Evolutionary conservation across 1,140 invertebrate species (phyloP), one percentile per base, ranked within the genome.

Genomic region (Chrysopa pallens): DNA sequence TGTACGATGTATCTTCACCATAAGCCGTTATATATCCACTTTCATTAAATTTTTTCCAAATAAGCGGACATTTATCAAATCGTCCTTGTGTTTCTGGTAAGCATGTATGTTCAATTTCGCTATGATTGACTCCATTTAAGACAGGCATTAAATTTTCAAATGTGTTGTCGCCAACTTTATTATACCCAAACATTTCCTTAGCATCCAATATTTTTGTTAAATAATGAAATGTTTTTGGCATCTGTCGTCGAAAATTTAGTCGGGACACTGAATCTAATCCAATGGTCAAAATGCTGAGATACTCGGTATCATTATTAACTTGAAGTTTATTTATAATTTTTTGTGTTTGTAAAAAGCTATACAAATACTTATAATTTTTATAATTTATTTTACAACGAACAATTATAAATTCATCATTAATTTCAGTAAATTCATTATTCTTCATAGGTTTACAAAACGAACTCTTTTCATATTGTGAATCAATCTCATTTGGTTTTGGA

Each of bases 231-330:
- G 84, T 85, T 50, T 70, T 69, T 0, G 78, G 79, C 78, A 91
- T 82, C 44, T 84, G 79, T 13, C 87, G 70, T 37, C 81, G 71
- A 44, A 89, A 80, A 61, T 92, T 90, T 39, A 90, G 64, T 38
- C 85, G 69, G 0, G 88, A 93, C 2, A 91, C 72, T 1, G 84
- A 79, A 56, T 92, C 88, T 11, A 93, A 68, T 0, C 89, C 89
- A n/a, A 92, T 56, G 8, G 92, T 64, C 14, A 92, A 64, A 0
- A 94, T 67, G 48, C 74, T 81, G 7, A 70, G 2, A 4, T 11
- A 57, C 36, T 51, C 39, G 56, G n/a, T n/a, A n/a, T 46, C 38
- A 50, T 44, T 5, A 35, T 45, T 38, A 46, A 45, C 14, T 31
- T 11, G 2, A 33, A 33, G 31, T 12, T 33, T 33, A 33, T 33